Base-by-base conservation (phyloP, 2,797 vertebrate species). In the Chromis chromis region DNA sequence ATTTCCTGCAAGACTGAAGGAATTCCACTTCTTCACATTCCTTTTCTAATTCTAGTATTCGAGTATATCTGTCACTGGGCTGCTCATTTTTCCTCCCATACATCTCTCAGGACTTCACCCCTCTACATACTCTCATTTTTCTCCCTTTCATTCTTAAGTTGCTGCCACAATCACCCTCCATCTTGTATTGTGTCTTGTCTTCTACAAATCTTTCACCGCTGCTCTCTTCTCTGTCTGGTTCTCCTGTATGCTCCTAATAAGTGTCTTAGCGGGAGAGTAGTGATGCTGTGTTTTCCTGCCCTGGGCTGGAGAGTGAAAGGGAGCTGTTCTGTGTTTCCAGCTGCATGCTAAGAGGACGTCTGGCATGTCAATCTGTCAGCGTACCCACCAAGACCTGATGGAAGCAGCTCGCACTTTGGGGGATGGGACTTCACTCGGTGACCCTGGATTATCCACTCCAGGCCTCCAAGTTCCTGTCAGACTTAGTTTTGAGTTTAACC, bases 301-400 rank as follows among this genome's bases (percentile, higher is more conserved):
- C 36, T n/a, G 3, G 39, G 50, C 72, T 57, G 55, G 39, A 65
- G 55, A 70, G 55, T 16, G 61, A 70, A 58, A 54, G 49, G 25
- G 21, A 48, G 62, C 25, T 62, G 42, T 48, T 80, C 42, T 81
- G 70, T 83, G 68, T 85, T 88, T 79, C 70, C 78, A 83, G 83
- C 88, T 90, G 89, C 33, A 13, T 22, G 49, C 62, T 72, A 64
- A 69, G 59, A 86, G 71, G 55, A 49, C 12, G 74, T 83, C 64
- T 85, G 75, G 60, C 61, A 16, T 21, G 64, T 82, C 87, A 68
- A 11, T 86, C 86, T 86, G 81, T 90, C 82, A 79, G 79, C 86
- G 7, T 11, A 40, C 27, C 33, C 50, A 44, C 22, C 25, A 21
- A 50, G 61, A 68, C 62, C 55, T 56, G 57, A 78, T 52, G 66